Evolutionary conservation across 2,888 invertebrate genomes (phyloP).

Genomic region (Pyrocoelia pectoralis): DNA sequence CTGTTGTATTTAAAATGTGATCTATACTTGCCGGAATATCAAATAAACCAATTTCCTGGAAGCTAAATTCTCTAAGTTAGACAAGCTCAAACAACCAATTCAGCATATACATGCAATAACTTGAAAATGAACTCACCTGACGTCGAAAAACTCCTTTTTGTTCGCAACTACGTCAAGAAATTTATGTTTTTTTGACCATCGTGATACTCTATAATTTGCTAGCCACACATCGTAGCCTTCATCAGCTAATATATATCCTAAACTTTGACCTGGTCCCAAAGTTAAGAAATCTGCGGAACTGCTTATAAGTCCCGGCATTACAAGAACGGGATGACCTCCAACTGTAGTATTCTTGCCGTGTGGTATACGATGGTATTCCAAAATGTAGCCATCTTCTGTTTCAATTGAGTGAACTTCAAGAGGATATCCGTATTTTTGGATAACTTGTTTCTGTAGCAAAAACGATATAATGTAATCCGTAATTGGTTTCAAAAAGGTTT

Average conservation of each 20-base stretch:
- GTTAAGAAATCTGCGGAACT: constrained; percentile 79
- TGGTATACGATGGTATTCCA: constrained; percentile 57
- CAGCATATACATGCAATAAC: no score
- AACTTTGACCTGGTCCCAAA: constrained; percentile 66
- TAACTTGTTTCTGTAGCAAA: constrained; percentile 57
- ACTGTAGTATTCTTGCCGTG: constrained; percentile 37
- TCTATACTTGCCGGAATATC: constrained; percentile 82
- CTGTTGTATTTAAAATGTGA: constrained; percentile 65
- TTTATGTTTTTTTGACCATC: constrained; percentile 63
- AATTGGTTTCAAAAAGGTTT: no score
- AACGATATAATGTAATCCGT: no score
- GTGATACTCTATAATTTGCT: constrained; percentile 68
- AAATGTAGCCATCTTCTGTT: constrained; percentile 60
- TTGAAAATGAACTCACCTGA: no score
- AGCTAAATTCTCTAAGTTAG: constrained; percentile 55
- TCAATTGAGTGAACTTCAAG: constrained; percentile 57
- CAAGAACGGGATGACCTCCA: constrained; percentile 65
- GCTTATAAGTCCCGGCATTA: constrained; percentile 80
- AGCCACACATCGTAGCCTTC: constrained; percentile 66
- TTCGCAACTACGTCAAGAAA: constrained; percentile 52
- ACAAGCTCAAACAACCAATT: no score
- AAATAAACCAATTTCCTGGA: constrained; percentile 78
- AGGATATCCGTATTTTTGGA: constrained; percentile 55
- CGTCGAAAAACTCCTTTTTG: constrained; percentile 57
- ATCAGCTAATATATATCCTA: constrained; percentile 59